These are phyloP conservation scores for Hyperoodon ampullatus DNA, from an alignment of 2,113 vertebrate species.

Conservation along the genomic window DNA sequence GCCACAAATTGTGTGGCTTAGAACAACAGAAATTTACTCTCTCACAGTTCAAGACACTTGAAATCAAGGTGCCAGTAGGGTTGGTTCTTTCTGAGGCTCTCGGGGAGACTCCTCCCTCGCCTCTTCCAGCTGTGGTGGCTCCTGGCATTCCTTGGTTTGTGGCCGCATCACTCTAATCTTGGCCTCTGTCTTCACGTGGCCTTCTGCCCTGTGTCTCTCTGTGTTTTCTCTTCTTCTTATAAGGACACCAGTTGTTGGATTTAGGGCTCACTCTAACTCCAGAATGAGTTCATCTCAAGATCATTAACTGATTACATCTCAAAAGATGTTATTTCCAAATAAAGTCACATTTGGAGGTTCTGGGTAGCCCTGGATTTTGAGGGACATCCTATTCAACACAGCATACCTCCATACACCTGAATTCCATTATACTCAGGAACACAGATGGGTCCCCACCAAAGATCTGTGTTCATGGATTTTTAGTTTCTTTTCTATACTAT, in stretches of 20 bases:
- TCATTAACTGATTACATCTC: background rate
- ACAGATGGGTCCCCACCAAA: background rate
- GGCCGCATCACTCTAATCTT: background rate
- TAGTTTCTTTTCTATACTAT: background rate
- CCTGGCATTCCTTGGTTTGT: background rate
- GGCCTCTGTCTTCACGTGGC: background rate
- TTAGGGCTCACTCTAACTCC: background rate
- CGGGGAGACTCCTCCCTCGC: background rate
- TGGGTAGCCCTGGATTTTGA: background rate
- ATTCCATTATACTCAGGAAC: background rate
- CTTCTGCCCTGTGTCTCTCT: background rate
- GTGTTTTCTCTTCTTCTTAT: background rate
- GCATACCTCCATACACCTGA: background rate
- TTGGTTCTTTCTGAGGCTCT: background rate
- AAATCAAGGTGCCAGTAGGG: background rate
- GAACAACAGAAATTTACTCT: background rate
- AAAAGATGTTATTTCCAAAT: background rate
- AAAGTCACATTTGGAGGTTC: background rate
- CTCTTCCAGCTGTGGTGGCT: background rate
- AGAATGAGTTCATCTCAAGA: background rate
- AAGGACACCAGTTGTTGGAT: background rate
- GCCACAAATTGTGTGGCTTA: background rate
- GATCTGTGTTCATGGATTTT: background rate
- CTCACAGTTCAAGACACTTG: background rate
- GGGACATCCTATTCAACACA: background rate